These are phyloP conservation scores for Anoplopoma fimbria DNA, from an alignment of 2,113 vertebrate species.

Conservation along the genomic window DNA sequence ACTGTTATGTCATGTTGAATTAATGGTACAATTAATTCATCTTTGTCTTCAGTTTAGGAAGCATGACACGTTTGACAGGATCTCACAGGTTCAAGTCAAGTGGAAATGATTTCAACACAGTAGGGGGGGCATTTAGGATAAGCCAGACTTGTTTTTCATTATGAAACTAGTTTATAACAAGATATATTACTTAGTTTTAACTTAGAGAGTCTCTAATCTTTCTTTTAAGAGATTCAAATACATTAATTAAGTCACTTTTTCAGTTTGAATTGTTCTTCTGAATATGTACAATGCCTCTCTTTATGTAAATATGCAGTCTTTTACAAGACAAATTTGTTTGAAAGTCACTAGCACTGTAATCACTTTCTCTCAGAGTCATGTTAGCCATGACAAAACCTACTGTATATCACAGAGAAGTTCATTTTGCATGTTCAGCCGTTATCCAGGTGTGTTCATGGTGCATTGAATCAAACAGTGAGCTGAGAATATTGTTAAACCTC, in stretches of 20 bases:
- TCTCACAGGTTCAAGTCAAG: conserved; percentile 17
- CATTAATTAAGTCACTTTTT: background rate
- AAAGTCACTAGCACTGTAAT: background rate
- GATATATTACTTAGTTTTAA: background rate
- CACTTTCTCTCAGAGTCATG: background rate
- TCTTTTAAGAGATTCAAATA: background rate
- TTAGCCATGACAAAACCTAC: background rate
- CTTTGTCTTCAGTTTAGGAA: conserved; percentile 32
- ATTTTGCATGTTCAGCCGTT: background rate
- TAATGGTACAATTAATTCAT: background rate
- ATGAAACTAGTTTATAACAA: background rate
- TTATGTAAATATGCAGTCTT: background rate
- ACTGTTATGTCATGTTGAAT: background rate
- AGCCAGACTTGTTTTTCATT: background rate
- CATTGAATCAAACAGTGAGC: conserved; percentile 2
- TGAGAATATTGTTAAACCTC: background rate
- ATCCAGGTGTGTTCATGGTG: background rate
- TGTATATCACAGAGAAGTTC: background rate
- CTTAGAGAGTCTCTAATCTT: background rate
- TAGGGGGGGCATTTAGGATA: background rate
- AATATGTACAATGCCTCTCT: background rate
- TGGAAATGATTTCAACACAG: conserved; percentile 3
- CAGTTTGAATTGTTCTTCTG: background rate
- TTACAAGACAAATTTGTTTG: background rate
- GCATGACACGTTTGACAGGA: conserved; percentile 25